Evolutionary conservation across 2,888 invertebrate species (phyloP).

Genomic region (Parochlus steinenii): DNA sequence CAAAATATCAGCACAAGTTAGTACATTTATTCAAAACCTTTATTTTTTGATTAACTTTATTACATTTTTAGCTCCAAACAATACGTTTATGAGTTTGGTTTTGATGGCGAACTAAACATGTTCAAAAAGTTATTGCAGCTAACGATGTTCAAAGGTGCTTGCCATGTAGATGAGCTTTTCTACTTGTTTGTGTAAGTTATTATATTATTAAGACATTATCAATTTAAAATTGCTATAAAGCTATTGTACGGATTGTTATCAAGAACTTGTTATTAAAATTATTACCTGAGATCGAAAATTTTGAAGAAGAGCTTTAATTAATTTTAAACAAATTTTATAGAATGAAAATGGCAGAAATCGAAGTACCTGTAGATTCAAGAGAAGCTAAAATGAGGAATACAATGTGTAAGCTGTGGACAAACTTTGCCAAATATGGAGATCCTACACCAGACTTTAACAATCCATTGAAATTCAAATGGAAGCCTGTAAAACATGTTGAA

Average conservation of each 20-base stretch:
- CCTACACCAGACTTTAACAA: slow-evolving; percentile 22
- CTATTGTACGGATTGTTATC: too few species aligned
- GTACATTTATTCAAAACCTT: too few species aligned
- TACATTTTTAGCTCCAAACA: too few species aligned
- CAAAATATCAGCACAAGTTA: slow-evolving; percentile 18
- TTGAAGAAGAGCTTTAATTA: too few species aligned
- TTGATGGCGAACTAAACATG: slow-evolving; percentile 36
- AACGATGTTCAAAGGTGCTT: slow-evolving; percentile 32
- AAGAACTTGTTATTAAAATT: too few species aligned
- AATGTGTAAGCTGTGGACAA: slow-evolving; percentile 40
- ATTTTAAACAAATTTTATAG: neutral
- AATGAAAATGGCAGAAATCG: too few species aligned
- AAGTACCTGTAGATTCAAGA: slow-evolving; percentile 16
- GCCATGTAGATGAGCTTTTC: slow-evolving; percentile 43
- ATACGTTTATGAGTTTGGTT: slow-evolving; percentile 37
- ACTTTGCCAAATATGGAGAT: slow-evolving; percentile 40
- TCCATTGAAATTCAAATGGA: slow-evolving; percentile 19
- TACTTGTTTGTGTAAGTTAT: slow-evolving; percentile 34
- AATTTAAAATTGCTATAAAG: too few species aligned
- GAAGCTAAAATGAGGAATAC: slow-evolving; percentile 27
- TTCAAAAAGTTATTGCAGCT: slow-evolving; percentile 32
- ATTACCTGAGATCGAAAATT: too few species aligned
- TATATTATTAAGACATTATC: too few species aligned
- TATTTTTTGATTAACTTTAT: too few species aligned
- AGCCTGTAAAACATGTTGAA: slow-evolving; percentile 17